phyloP scores from a whole-genome alignment of 2,113 vertebrate genomes.

The Nothoprocta perdicaria region DNA sequence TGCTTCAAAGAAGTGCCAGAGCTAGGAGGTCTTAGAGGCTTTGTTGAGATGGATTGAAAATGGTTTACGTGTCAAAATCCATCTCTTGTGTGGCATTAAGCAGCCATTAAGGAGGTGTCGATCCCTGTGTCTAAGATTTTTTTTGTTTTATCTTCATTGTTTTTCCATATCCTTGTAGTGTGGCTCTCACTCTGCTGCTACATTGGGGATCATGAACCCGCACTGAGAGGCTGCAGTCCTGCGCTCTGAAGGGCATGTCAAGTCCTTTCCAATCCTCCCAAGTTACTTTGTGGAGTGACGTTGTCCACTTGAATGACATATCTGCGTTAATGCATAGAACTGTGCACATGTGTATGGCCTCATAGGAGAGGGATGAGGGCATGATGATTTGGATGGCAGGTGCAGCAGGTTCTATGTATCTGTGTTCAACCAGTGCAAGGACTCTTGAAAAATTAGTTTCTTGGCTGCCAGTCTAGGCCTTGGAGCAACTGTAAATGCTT shows the following conservation, averaged over 20 bases:
- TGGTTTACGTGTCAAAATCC: neutral
- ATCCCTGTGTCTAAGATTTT: neutral
- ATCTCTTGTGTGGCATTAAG: neutral
- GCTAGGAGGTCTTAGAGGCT: neutral
- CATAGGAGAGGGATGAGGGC: neutral
- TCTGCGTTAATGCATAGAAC: neutral
- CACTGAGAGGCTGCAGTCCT: neutral
- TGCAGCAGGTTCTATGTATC: neutral
- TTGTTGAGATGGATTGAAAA: neutral
- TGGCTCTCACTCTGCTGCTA: slow-evolving; percentile 5
- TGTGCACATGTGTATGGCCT: rapidly evolving
- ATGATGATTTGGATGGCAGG: neutral
- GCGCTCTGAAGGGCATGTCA: neutral
- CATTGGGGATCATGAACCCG: slow-evolving; percentile 12
- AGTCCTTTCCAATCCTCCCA: neutral
- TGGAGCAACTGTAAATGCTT: neutral
- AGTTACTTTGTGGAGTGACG: neutral
- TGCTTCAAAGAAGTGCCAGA: neutral
- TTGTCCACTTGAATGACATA: neutral
- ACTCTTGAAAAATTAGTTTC: neutral
- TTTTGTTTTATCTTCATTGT: neutral
- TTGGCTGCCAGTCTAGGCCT: neutral
- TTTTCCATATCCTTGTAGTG: neutral
- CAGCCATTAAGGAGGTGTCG: neutral
- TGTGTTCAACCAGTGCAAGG: neutral